phyloP scores from a whole-genome alignment of 2,113 vertebrate genomes.

The Chloebia gouldiae region DNA sequence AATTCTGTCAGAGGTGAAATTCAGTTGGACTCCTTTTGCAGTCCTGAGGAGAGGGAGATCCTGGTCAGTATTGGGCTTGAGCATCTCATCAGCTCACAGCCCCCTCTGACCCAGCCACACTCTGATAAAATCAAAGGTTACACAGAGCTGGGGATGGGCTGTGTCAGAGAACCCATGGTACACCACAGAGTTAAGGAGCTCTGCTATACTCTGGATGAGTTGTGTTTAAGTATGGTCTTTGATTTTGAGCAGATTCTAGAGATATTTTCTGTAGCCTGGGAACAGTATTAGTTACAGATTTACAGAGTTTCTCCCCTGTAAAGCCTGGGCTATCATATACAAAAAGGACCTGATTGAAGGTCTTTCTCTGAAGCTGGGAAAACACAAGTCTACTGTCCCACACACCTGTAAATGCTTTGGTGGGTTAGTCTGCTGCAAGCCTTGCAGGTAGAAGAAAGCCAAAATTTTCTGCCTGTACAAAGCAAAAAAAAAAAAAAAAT shows the following conservation, averaged over 20 bases:
- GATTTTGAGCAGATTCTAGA: not conserved
- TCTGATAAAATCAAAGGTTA: not conserved
- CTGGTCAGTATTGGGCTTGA: fast-evolving
- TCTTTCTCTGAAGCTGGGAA: not conserved
- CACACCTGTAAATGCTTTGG: not conserved
- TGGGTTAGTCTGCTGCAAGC: not conserved
- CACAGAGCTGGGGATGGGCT: fast-evolving
- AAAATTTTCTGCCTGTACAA: not conserved
- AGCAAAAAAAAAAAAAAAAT: not conserved
- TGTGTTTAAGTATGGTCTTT: not conserved
- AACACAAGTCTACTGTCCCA: not conserved
- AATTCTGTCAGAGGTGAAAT: not conserved
- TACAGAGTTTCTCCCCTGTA: not conserved
- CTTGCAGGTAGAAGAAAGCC: not conserved
- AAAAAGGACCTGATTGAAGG: not conserved
- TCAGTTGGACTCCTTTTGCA: not conserved
- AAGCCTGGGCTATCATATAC: not conserved
- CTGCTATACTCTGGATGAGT: not conserved
- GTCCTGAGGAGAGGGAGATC: not conserved
- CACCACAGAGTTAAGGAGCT: not conserved
- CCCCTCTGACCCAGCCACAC: not conserved
- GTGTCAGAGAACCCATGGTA: not conserved
- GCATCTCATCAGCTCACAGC: not conserved
- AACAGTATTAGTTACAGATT: not conserved
- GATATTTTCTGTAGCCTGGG: not conserved